A percentile compares a stretch with the other conserved stretches of the same genome.
Evolutionary conservation across 23 tunicate species (phyloP).

Genomic region (Oikopleura albicans): DNA sequence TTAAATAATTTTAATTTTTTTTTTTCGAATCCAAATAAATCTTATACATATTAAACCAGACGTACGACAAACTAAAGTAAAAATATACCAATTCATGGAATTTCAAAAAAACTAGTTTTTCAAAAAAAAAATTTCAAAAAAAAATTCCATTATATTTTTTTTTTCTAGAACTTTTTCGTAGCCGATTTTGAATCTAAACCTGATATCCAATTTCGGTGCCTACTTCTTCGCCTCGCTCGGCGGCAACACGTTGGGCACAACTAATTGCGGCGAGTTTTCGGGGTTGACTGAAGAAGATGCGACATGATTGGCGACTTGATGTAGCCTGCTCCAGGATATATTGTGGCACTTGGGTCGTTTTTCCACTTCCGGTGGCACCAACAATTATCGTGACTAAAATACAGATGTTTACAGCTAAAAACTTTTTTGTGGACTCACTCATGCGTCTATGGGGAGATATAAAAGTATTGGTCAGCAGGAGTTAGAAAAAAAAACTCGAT

Average conservation of each 20-base stretch:
- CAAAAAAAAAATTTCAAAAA: slow-evolving; percentile 27
- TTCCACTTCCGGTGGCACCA: slow-evolving; percentile 95
- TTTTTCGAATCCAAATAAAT: too few species aligned
- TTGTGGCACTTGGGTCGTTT: slow-evolving; percentile 90
- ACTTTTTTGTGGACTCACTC: too few species aligned
- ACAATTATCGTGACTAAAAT: slow-evolving; percentile 51
- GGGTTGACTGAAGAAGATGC: slow-evolving; percentile 49
- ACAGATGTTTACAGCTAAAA: slow-evolving; percentile 16
- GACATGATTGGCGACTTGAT: not conserved
- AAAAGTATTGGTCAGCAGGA: too few species aligned
- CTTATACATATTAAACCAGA: too few species aligned
- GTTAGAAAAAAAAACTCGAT: too few species aligned
- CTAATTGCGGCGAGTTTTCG: slow-evolving; percentile 60
- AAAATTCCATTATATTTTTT: not conserved
- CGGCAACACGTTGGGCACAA: slow-evolving; percentile 50
- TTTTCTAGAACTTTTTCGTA: not conserved
- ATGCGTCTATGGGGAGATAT: too few species aligned
- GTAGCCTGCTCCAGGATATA: slow-evolving; percentile 52
- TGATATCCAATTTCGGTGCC: slow-evolving; percentile 89
- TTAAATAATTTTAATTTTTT: too few species aligned
- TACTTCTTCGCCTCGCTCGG: slow-evolving; percentile 52
- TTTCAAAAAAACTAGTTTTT: too few species aligned
- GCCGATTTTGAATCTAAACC: slow-evolving; percentile 24
- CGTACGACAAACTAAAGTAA: too few species aligned
- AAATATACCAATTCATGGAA: too few species aligned